Percentiles rank a stretch among this genome's conserved stretches.
phyloP scores from a whole-genome alignment of 1,140 invertebrate species.

The Calliphora vicina region DNA sequence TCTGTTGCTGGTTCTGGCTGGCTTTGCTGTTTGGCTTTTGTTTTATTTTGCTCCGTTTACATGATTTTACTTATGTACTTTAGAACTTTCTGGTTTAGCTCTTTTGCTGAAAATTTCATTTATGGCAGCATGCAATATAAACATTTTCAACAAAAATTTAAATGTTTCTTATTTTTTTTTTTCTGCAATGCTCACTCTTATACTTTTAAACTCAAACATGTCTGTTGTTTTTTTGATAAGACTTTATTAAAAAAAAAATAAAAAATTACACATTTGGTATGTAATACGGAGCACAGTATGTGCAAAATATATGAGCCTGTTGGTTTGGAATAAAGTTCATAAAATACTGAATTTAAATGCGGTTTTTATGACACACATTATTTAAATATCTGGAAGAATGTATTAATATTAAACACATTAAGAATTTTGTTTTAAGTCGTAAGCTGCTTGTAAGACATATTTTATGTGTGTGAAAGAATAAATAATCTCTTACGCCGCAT shows the following conservation, averaged over 20 bases:
- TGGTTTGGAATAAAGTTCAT: not conserved
- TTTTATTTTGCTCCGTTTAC: not conserved
- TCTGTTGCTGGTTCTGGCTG: not conserved
- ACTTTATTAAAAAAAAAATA: not conserved
- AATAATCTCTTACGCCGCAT: too few species aligned
- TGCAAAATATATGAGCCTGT: not conserved
- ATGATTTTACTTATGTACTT: not conserved
- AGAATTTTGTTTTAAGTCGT: too few species aligned
- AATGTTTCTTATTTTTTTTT: not conserved
- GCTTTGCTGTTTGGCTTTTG: not conserved
- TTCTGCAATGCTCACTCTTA: not conserved
- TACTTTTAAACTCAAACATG: not conserved
- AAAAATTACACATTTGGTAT: not conserved
- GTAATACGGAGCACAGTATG: not conserved
- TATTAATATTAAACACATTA: too few species aligned
- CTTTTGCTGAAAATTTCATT: not conserved
- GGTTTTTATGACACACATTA: slow-evolving; percentile 18
- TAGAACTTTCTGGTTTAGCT: not conserved
- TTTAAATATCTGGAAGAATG: not conserved
- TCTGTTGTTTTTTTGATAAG: slow-evolving; percentile 24
- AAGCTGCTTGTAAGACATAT: too few species aligned
- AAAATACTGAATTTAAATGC: slow-evolving; percentile 18
- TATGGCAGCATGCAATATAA: not conserved
- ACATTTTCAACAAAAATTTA: not conserved
- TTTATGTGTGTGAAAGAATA: too few species aligned